Evolutionary conservation across 2,888 invertebrate species (phyloP).

Genomic region (Hedya salicella): DNA sequence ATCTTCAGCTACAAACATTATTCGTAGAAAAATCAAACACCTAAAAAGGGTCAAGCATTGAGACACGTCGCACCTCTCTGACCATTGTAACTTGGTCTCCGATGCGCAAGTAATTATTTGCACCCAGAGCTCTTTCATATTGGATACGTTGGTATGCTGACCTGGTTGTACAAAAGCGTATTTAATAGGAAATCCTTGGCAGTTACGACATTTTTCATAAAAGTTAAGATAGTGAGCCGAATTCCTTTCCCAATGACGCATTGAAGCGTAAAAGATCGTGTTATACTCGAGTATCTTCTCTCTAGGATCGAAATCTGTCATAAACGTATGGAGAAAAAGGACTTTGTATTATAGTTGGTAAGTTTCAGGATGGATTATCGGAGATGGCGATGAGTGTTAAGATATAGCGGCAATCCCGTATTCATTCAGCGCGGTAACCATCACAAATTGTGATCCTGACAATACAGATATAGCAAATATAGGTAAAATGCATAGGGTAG

Average conservation of each 20-base stretch:
- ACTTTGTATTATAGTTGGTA: not conserved
- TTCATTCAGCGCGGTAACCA: slow-evolving; percentile 2
- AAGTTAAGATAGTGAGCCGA: slow-evolving; percentile 5
- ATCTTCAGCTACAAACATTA: slow-evolving; percentile 4
- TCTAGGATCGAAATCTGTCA: slow-evolving; percentile 1
- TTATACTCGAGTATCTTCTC: slow-evolving; percentile 18
- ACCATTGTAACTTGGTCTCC: not conserved
- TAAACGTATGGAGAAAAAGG: not conserved
- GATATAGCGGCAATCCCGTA: slow-evolving; percentile 11
- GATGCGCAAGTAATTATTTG: not conserved
- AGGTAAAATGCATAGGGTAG: not conserved
- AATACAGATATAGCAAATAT: not conserved
- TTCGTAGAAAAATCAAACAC: slow-evolving; percentile 26
- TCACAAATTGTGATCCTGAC: slow-evolving; percentile 4
- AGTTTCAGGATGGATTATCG: not conserved
- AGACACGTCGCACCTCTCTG: slow-evolving; percentile 3
- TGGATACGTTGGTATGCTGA: not conserved
- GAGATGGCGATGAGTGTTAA: not conserved
- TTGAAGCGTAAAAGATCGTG: slow-evolving; percentile 29
- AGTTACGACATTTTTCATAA: not conserved
- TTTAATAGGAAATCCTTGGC: too few species aligned
- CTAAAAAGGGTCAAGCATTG: slow-evolving; percentile 33
- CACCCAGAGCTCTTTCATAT: not conserved
- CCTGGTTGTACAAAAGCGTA: not conserved
- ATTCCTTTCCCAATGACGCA: slow-evolving; percentile 19